phyloP scores from a whole-genome alignment of 1,140 invertebrate species.

The Cryptotermes secundus region DNA sequence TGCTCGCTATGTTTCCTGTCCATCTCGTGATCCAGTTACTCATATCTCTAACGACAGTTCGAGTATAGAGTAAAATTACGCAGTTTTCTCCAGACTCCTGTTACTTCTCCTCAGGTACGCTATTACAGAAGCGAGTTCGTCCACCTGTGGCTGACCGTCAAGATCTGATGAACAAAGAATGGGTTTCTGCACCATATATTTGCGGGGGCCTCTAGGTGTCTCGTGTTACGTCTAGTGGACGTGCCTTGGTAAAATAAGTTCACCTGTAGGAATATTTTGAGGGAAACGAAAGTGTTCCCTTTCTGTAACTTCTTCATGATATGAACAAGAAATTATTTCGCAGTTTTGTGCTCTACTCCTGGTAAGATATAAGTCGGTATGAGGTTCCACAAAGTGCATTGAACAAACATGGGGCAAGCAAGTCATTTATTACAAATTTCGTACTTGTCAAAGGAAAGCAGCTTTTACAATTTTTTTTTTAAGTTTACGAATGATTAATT shows the following conservation, averaged over 20 bases:
- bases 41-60: too few species aligned
- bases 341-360: neutral
- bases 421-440: neutral
- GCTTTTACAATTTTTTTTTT: neutral
- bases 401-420: neutral
- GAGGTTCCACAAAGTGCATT: too few species aligned
- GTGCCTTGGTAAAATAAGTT: neutral
- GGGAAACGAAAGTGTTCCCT: neutral
- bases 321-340: neutral
- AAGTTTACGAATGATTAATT: neutral
- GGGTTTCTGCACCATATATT: neutral
- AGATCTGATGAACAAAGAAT: too few species aligned
- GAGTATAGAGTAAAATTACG: too few species aligned
- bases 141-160: too few species aligned
- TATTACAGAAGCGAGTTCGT: too few species aligned
- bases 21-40: too few species aligned
- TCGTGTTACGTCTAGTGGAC: neutral
- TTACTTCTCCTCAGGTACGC: too few species aligned
- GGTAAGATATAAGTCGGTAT: neutral
- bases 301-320: neutral
- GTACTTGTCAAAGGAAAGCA: neutral
- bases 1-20: too few species aligned
- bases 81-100: too few species aligned
- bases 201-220: neutral
- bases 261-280: neutral